A percentile compares a stretch with the other conserved stretches of the same genome.
phyloP scores from a whole-genome alignment of 2,113 vertebrate species.

The Cochlearius cochlearius region DNA sequence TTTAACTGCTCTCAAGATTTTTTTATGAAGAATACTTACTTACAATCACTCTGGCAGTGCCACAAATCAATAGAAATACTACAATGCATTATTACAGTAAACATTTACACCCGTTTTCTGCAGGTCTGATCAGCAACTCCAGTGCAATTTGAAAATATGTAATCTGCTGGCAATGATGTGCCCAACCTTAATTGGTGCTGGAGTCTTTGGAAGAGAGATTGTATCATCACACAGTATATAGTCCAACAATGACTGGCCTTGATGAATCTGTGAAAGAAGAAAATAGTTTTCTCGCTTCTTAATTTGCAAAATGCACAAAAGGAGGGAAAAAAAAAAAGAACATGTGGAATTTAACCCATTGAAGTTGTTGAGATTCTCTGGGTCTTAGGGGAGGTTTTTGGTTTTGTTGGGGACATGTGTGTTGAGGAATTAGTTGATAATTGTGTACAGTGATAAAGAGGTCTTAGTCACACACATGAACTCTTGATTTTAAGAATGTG shows the following conservation, averaged over 20 bases:
- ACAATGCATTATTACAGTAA: neutral
- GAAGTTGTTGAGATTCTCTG: neutral
- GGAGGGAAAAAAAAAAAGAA: neutral
- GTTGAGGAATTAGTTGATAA: neutral
- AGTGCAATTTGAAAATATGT: neutral
- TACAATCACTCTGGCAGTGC: neutral
- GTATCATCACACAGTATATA: neutral
- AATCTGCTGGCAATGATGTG: neutral
- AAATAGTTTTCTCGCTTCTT: neutral
- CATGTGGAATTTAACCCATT: neutral
- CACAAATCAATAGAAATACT: neutral
- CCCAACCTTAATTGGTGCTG: neutral
- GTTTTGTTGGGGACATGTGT: neutral
- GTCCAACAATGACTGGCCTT: neutral
- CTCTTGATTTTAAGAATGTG: neutral
- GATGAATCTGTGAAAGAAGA: neutral
- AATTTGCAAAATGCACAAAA: neutral
- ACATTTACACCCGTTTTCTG: neutral
- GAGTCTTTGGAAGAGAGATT: neutral
- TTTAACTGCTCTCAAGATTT: neutral
- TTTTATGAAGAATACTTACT: neutral
- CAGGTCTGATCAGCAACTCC: neutral
- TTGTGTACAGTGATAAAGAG: neutral
- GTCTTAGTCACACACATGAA: neutral
- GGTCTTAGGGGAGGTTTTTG: neutral